Conservation (phyloP, 2,113 vertebrate species). For the Rousettus leschenaultii region DNA sequence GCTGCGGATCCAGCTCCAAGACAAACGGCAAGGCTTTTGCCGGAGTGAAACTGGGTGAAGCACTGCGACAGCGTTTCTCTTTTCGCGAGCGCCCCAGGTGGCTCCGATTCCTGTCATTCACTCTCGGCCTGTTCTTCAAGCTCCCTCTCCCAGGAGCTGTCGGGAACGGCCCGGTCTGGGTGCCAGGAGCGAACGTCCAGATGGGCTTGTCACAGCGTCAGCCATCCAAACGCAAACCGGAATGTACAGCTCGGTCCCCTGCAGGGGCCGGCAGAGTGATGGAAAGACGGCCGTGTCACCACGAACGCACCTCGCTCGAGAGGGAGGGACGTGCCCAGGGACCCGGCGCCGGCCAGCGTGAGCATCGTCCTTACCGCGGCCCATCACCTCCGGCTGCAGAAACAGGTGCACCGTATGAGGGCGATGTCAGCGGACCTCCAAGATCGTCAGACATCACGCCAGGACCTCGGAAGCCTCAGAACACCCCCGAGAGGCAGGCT, state of each 20-base stretch:
- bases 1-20: background rate
- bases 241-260: background rate
- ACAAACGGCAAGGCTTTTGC: background rate
- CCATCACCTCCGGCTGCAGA: background rate
- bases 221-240: background rate
- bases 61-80: background rate
- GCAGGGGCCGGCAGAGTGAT: background rate
- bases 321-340: background rate
- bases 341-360: accelerated
- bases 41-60: background rate
- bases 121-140: background rate
- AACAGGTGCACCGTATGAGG: accelerated
- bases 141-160: background rate
- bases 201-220: constrained; percentile 46
- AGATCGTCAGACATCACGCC: background rate
- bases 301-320: background rate
- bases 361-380: background rate
- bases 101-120: background rate
- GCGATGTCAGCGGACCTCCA: background rate
- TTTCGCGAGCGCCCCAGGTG: background rate
- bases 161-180: background rate
- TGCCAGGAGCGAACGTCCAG: constrained; percentile 27
- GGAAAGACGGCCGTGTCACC: background rate
- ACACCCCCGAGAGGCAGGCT: background rate
- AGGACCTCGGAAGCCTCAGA: background rate